A percentile compares a stretch with the other conserved stretches of the same genome.
phyloP scores from a whole-genome alignment of 2,113 vertebrate genomes.

The Nesoenas mayeri region DNA sequence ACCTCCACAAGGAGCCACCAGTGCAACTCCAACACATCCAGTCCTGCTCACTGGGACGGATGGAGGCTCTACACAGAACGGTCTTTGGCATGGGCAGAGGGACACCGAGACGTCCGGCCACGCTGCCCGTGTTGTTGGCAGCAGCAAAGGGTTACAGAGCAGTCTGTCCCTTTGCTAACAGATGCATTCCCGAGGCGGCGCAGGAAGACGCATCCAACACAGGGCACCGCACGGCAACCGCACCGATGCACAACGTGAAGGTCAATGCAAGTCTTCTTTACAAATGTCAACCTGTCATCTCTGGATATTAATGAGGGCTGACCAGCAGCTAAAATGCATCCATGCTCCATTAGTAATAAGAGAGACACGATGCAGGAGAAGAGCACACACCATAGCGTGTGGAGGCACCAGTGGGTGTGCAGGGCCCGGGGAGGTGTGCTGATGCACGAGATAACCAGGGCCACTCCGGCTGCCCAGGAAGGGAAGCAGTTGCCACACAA shows the following conservation, averaged over 20 bases:
- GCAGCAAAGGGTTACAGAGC: conserved; percentile 37
- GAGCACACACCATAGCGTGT: background rate
- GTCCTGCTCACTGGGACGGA: background rate
- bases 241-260: conserved; percentile 65
- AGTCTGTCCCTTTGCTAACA: background rate
- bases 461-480: background rate
- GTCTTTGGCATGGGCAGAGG: background rate
- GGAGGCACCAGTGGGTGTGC: conserved; percentile 16
- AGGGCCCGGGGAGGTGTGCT: conserved; percentile 36
- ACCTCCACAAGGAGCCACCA: background rate
- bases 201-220: conserved; percentile 30
- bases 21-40: background rate
- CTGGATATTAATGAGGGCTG: conserved; percentile 70
- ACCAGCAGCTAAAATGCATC: conserved; percentile 70
- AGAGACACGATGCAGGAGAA: conserved; percentile 22
- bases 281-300: conserved; percentile 71
- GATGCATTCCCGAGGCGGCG: background rate
- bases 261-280: conserved; percentile 60
- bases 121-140: background rate
- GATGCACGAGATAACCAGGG: background rate
- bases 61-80: background rate
- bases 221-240: conserved; percentile 28
- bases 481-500: background rate
- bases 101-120: background rate
- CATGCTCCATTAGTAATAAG: conserved; percentile 67